Evolutionary conservation across 2,888 invertebrate species (phyloP).

Genomic region (Ectropis crepuscularia): DNA sequence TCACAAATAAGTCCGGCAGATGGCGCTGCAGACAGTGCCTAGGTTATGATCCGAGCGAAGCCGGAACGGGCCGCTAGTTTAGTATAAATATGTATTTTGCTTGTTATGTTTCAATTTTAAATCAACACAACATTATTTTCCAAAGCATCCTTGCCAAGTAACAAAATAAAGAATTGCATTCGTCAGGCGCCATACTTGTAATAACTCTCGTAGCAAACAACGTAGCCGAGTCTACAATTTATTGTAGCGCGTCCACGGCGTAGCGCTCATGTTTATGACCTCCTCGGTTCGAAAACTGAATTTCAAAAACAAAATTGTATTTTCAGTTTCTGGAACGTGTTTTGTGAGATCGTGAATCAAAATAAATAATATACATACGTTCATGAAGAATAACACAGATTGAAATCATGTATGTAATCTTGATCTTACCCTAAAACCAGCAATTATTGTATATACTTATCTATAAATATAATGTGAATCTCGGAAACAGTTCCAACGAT

Average conservation of each 20-base stretch:
- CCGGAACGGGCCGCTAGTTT: too few species aligned
- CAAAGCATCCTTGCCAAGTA: conserved; percentile 37
- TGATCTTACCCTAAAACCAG: too few species aligned
- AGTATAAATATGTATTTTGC: too few species aligned
- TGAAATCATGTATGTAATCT: too few species aligned
- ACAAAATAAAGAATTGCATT: conserved; percentile 35
- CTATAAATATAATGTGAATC: too few species aligned
- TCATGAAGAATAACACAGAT: not conserved
- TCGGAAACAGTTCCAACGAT: too few species aligned
- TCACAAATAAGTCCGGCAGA: too few species aligned
- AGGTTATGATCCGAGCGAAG: too few species aligned
- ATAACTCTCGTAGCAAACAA: conserved; percentile 54
- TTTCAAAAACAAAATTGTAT: conserved; percentile 33
- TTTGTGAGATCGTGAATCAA: conserved; percentile 13
- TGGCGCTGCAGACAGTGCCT: too few species aligned
- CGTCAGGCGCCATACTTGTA: conserved; percentile 41
- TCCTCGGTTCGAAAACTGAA: conserved; percentile 37
- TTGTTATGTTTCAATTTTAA: too few species aligned
- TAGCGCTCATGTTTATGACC: conserved; percentile 53
- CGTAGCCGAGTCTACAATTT: conserved; percentile 50
- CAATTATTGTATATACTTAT: too few species aligned
- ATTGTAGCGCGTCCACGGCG: conserved; percentile 56
- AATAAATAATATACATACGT: too few species aligned
- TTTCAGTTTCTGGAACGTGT: conserved; percentile 19
- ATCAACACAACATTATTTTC: conserved; percentile 3